These are phyloP conservation scores for Cynocephalus volans DNA, from an alignment of 2,113 vertebrate genomes.

Conservation along the genomic window DNA sequence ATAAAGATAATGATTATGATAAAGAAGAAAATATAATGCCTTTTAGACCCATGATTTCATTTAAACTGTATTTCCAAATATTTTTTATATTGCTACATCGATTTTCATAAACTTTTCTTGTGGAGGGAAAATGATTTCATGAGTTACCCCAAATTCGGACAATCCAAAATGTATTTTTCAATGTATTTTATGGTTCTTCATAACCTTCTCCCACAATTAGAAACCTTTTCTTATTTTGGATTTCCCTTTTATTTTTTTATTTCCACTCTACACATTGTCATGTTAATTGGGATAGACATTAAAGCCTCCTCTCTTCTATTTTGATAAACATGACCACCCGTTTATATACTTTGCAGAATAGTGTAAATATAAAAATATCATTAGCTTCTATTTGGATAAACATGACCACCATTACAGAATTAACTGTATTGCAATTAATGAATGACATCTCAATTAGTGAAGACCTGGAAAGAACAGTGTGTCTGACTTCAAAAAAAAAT, in stretches of 20 bases:
- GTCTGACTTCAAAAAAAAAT: neutral
- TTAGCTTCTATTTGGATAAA: neutral
- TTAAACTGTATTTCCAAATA: neutral
- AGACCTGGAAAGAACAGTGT: neutral
- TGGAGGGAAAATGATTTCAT: neutral
- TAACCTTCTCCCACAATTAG: neutral
- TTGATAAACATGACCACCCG: neutral
- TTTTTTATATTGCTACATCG: neutral
- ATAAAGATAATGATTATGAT: neutral
- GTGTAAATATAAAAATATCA: neutral
- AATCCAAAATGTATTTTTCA: neutral
- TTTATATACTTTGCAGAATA: neutral
- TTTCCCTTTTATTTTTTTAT: neutral
- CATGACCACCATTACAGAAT: neutral
- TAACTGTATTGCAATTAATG: neutral
- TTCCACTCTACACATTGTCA: neutral
- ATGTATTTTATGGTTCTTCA: neutral
- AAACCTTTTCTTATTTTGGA: neutral
- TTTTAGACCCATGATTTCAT: constrained; percentile 5
- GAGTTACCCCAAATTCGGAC: neutral
- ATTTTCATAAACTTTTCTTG: neutral
- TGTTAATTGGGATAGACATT: neutral
- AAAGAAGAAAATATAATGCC: neutral
- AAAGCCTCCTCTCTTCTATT: neutral
- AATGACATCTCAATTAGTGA: neutral